These are phyloP conservation scores for Ladona fulva DNA, from an alignment of 1,140 invertebrate genomes.

Conservation along the genomic window DNA sequence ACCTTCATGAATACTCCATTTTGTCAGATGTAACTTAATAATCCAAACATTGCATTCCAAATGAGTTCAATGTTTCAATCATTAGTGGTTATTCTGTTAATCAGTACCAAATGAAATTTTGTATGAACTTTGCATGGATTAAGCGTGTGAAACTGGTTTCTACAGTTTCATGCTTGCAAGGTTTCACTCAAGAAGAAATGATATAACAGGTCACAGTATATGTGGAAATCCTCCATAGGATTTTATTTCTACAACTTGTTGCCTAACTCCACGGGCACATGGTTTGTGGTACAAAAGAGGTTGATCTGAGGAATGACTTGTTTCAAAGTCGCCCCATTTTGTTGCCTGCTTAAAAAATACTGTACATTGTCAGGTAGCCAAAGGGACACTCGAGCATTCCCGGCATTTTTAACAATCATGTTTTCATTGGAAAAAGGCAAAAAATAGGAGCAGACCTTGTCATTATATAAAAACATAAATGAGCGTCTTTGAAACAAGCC, in stretches of 20 bases:
- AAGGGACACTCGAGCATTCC: not conserved
- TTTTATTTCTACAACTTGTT: constrained; percentile 17
- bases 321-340: constrained; percentile 12
- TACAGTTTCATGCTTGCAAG: too few species aligned
- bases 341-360: not conserved
- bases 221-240: constrained; percentile 13
- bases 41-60: too few species aligned
- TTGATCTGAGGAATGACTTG: constrained; percentile 6
- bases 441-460: not conserved
- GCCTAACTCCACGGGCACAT: constrained; percentile 16
- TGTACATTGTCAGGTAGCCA: constrained; percentile 3
- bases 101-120: too few species aligned
- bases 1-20: too few species aligned
- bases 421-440: not conserved
- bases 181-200: too few species aligned
- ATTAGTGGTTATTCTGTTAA: too few species aligned
- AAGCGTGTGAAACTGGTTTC: too few species aligned
- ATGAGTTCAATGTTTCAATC: too few species aligned
- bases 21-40: too few species aligned
- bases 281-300: constrained; percentile 16
- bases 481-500: constrained; percentile 14
- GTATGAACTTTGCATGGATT: too few species aligned
- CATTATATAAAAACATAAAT: constrained; percentile 12
- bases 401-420: not conserved
- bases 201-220: not conserved